Evolutionary conservation across 2,113 vertebrate species (phyloP).

Genomic region (Isurus oxyrinchus): DNA sequence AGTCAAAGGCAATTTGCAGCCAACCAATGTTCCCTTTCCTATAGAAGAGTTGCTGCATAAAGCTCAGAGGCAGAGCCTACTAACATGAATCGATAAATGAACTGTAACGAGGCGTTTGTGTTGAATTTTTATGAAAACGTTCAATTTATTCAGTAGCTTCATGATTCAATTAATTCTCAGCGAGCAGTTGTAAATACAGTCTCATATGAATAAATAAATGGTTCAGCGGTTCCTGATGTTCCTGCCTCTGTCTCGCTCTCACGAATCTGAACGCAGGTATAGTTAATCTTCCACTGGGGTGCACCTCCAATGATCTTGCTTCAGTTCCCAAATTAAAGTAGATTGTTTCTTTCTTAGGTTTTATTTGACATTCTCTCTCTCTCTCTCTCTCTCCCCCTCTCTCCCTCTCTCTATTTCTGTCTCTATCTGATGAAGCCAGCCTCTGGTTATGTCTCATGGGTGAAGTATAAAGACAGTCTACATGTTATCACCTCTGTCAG

Average conservation of each 20-base stretch:
- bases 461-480: not conserved
- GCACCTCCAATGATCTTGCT: not conserved
- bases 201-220: conserved; percentile 20
- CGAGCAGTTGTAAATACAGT: conserved; percentile 22
- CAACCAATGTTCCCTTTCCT: not conserved
- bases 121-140: not conserved
- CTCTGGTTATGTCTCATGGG: not conserved
- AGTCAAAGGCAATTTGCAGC: not conserved
- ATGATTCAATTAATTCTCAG: conserved; percentile 29
- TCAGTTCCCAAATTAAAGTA: not conserved
- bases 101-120: conserved; percentile 15
- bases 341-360: not conserved
- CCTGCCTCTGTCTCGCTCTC: not conserved
- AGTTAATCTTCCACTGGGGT: not conserved
- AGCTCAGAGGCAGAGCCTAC: not conserved
- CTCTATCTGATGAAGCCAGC: not conserved
- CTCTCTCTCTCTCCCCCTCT: too few species aligned
- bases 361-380: not conserved
- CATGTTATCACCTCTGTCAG: not conserved
- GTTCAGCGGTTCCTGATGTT: conserved; percentile 18
- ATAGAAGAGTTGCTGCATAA: not conserved
- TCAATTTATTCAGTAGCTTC: conserved; percentile 34
- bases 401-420: not conserved
- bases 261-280: not conserved
- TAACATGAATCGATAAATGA: not conserved